Evolutionary conservation across 2,888 invertebrate genomes (phyloP), one percentile per base, ranked within the genome.

Genomic region (Plagodis dolabraria): DNA sequence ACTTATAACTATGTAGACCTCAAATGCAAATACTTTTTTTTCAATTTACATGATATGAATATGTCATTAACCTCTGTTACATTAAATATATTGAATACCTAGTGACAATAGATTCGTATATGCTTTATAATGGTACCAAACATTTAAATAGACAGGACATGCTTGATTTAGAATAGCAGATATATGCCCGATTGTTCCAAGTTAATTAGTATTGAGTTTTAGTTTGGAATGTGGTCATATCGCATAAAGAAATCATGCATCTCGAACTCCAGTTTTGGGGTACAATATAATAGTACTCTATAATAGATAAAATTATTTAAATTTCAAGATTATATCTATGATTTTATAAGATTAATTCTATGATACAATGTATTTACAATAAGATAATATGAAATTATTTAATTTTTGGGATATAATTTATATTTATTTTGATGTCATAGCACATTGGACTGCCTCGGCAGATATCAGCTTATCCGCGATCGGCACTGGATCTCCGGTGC

Each of bases 11-110:
- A 92, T 85, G 82, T 89, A 92, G 92, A 92, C 91, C 92, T 92
- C 92, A 92, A 92, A 92, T 92, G 92, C 92, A 92, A 91, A 91
- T 91, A 92, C 90, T 92, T 90, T 86, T 86, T 22, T 22, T 10
- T 52, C 83, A 90, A 89, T 92, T 90, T 92, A 92, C 92, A 91
- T 92, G 92, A 92, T 92, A 92, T 92, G 92, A 92, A 91, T 91
- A 90, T 89, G 90, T 90, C 89, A 87, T 89, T 90, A 86, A 89
- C 88, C 85, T 89, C 89, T 87, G 89, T 88, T 87, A 87, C 82
- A 82, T 88, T 87, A 83, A 81, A 83, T 80, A 77, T 82, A 82
- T 80, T 80, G 80, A 83, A 83, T 84, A 85, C 76, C 76, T 83
- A 80, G 76, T 81, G 82, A 83, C 80, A 82, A 85, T 84, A 82